Percentiles rank a stretch among this genome's conserved stretches.
Evolutionary conservation across 2,888 invertebrate genomes (phyloP).

Genomic region (Villa cingulata): DNA sequence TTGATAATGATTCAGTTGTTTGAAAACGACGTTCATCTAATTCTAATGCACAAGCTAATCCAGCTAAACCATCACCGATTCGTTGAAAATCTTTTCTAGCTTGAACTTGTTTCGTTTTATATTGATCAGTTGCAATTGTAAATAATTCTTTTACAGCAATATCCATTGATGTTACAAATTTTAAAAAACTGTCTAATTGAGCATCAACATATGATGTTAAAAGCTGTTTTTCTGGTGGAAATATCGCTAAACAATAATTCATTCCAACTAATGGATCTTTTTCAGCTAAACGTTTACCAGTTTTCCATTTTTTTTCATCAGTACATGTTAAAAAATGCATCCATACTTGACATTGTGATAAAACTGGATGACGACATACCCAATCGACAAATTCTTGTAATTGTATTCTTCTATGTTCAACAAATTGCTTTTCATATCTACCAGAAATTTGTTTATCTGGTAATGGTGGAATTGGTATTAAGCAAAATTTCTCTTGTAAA

Average conservation of each 20-base stretch:
- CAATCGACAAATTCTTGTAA: constrained; percentile 94
- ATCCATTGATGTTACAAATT: constrained; percentile 76
- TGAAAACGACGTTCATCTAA: constrained; percentile 56
- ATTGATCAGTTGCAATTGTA: constrained; percentile 67
- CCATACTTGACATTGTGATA: constrained; percentile 87
- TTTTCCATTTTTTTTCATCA: constrained; percentile 96
- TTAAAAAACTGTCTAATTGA: constrained; percentile 69
- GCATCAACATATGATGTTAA: constrained; percentile 61
- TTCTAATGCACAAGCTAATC: constrained; percentile 70
- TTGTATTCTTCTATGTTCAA: constrained; percentile 85
- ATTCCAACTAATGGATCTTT: constrained; percentile 82
- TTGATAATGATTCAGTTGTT: constrained; percentile 53
- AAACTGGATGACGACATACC: constrained; percentile 90
- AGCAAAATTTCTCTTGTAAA: constrained; percentile 82
- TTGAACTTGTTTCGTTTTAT: constrained; percentile 63
- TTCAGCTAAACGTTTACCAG: constrained; percentile 89
- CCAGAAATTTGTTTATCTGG: constrained; percentile 98
- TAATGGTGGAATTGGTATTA: constrained; percentile 89
- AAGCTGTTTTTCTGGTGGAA: constrained; percentile 68
- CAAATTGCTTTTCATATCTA: constrained; percentile 92
- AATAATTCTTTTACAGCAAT: constrained; percentile 72
- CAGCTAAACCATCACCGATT: constrained; percentile 74
- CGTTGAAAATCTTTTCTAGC: constrained; percentile 69
- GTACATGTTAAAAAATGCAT: constrained; percentile 94
- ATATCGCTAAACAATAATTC: constrained; percentile 79